A percentile compares a stretch with the other conserved stretches of the same genome.
These are phyloP conservation scores for Trichonephila clavata DNA, from an alignment of 1,140 invertebrate genomes.

Conservation along the genomic window DNA sequence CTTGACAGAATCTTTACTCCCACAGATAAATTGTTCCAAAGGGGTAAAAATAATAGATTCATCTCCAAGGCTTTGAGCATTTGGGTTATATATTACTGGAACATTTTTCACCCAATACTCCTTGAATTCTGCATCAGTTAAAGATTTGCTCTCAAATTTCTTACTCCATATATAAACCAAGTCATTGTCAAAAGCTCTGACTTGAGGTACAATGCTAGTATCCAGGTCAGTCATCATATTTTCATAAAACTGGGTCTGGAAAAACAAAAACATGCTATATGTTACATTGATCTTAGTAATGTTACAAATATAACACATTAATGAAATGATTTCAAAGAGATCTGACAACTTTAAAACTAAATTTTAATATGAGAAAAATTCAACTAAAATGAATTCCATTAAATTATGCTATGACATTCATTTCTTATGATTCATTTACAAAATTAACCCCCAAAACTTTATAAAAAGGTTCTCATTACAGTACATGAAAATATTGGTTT, in stretches of 20 bases:
- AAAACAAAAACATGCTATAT: background rate
- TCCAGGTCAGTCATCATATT: constrained; percentile 39
- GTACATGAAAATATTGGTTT: too few relatives aligned
- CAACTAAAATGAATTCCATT: too few relatives aligned
- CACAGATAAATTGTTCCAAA: constrained; percentile 80
- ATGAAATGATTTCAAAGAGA: too few relatives aligned
- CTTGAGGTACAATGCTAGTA: constrained; percentile 9
- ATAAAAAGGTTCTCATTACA: too few relatives aligned
- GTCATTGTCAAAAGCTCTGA: constrained; percentile 32
- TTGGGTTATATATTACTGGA: constrained; percentile 87
- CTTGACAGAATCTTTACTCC: constrained; percentile 78
- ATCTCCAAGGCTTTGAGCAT: constrained; percentile 76
- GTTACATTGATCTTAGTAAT: too few relatives aligned
- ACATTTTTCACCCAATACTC: constrained; percentile 82
- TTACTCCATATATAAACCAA: constrained; percentile 66
- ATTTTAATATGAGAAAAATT: too few relatives aligned
- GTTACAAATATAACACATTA: too few relatives aligned
- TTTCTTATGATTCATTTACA: too few relatives aligned
- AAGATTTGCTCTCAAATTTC: constrained; percentile 66
- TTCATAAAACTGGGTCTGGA: background rate
- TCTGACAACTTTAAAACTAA: too few relatives aligned
- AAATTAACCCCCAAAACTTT: too few relatives aligned
- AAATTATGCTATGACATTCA: too few relatives aligned
- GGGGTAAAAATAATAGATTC: constrained; percentile 78
- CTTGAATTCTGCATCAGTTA: constrained; percentile 58